Evolutionary conservation across 2,888 invertebrate species (phyloP).

Genomic region (Eupeodes luniger): DNA sequence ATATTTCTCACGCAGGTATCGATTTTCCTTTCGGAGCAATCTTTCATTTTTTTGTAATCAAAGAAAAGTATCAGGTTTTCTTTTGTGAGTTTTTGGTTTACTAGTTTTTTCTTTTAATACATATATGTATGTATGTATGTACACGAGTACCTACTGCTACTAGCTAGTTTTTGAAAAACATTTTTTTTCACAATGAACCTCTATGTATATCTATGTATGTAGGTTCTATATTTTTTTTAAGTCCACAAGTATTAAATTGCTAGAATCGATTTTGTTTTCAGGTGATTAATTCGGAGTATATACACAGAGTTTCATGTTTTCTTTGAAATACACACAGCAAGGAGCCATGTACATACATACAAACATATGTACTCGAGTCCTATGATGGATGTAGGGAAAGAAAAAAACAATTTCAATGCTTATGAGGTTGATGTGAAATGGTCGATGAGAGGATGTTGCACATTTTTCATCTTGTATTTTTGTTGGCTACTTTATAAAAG

Average conservation of each 20-base stretch:
- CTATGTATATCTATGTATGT: not conserved
- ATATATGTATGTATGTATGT: not conserved
- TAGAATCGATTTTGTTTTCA: slow-evolving; percentile 28
- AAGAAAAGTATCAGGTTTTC: slow-evolving; percentile 45
- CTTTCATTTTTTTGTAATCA: slow-evolving; percentile 43
- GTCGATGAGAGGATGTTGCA: not conserved
- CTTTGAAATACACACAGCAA: not conserved
- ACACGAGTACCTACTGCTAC: too few species aligned
- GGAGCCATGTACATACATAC: not conserved
- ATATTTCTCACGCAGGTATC: slow-evolving; percentile 56
- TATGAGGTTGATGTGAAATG: not conserved
- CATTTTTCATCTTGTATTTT: not conserved
- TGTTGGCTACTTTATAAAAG: not conserved
- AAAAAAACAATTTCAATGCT: not conserved
- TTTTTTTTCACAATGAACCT: not conserved
- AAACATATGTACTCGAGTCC: not conserved
- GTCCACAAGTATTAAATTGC: slow-evolving; percentile 31
- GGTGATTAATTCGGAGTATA: slow-evolving; percentile 41
- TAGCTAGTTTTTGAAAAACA: not conserved
- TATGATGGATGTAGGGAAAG: not conserved
- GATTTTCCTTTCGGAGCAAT: slow-evolving; percentile 45
- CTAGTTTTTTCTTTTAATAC: not conserved
- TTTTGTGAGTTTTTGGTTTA: slow-evolving; percentile 18
- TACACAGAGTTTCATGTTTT: slow-evolving; percentile 24
- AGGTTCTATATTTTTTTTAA: not conserved